Percentiles rank a stretch among this genome's conserved stretches.
Conservation (phyloP, 2,888 invertebrate species). For the Pristionchus exspectatus region DNA sequence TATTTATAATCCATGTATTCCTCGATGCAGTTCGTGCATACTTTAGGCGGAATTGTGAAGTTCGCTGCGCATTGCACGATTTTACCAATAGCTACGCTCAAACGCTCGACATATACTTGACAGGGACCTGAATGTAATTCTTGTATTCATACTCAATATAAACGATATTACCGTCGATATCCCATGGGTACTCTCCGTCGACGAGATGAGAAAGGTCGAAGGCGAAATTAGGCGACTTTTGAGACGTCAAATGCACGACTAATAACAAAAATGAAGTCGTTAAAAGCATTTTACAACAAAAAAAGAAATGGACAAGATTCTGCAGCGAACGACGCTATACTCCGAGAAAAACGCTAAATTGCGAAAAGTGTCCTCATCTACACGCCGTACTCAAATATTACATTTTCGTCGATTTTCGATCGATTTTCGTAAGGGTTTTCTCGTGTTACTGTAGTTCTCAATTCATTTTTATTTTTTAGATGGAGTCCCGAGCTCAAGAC, state of each 20-base stretch:
- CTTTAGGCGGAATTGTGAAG: conserved; percentile 76
- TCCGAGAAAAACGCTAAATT: not conserved
- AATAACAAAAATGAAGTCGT: conserved; percentile 21
- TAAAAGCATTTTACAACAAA: not conserved
- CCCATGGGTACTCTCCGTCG: conserved; percentile 64
- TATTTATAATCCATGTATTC: conserved; percentile 74
- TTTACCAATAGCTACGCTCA: conserved; percentile 48
- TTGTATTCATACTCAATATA: too few relatives aligned
- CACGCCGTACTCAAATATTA: not conserved
- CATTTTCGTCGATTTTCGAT: not conserved
- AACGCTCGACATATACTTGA: conserved; percentile 69
- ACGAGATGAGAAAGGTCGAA: conserved; percentile 11
- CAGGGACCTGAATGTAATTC: conserved; percentile 62
- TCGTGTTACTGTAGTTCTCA: not conserved
- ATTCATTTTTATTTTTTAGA: conserved; percentile 14
- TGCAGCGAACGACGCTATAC: not conserved
- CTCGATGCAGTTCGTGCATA: conserved; percentile 76
- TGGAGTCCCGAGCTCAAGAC: conserved; percentile 50
- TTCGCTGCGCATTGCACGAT: conserved; percentile 75
- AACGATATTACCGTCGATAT: conserved; percentile 63
- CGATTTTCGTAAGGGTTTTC: conserved; percentile 39
- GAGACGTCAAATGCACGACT: conserved; percentile 36
- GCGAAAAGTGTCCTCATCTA: not conserved
- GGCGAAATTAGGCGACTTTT: conserved; percentile 3
- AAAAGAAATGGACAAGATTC: not conserved